Percentiles rank a stretch among this genome's conserved stretches.
These are phyloP conservation scores for Hippoglossus stenolepis DNA, from an alignment of 2,113 vertebrate genomes.

Conservation along the genomic window DNA sequence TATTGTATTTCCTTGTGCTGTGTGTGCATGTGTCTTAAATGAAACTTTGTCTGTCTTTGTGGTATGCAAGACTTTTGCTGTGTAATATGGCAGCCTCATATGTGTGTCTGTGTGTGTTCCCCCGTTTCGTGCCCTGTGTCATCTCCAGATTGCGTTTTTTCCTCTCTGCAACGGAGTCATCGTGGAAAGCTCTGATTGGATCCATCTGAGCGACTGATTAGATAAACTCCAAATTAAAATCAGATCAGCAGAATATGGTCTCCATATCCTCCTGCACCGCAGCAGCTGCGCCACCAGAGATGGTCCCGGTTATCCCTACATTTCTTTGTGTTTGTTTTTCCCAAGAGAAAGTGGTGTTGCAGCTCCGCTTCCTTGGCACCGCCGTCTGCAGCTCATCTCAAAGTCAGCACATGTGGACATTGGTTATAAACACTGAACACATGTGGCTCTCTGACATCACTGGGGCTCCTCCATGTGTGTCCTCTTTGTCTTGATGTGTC, in stretches of 20 bases:
- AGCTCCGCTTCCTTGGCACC: slow-evolving; percentile 60
- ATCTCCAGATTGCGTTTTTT: slow-evolving; percentile 75
- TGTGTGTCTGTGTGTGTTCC: slow-evolving; percentile 36
- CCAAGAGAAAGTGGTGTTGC: slow-evolving; percentile 50
- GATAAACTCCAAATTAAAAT: slow-evolving; percentile 80
- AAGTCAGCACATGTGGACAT: slow-evolving; percentile 58
- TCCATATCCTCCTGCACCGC: slow-evolving; percentile 57
- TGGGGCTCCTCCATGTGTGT: slow-evolving; percentile 60
- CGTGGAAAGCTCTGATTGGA: slow-evolving; percentile 71
- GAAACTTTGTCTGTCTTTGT: slow-evolving; percentile 29
- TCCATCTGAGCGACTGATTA: slow-evolving; percentile 77
- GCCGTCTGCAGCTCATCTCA: slow-evolving; percentile 63
- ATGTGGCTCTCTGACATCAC: slow-evolving; percentile 70
- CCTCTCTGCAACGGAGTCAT: slow-evolving; percentile 61
- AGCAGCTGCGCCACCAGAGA: slow-evolving; percentile 58
- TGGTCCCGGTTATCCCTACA: slow-evolving; percentile 62
- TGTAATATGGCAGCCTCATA: slow-evolving; percentile 22
- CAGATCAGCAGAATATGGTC: slow-evolving; percentile 68
- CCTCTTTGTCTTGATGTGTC: slow-evolving; percentile 49
- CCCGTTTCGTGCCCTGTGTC: slow-evolving; percentile 48
- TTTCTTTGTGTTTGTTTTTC: slow-evolving; percentile 14
- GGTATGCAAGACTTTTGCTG: slow-evolving; percentile 40
- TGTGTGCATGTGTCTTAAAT: slow-evolving; percentile 8
- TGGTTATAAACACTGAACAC: slow-evolving; percentile 72
- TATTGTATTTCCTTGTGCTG: neutral